Evolutionary conservation across 2,113 vertebrate genomes (phyloP).

Genomic region (Cyanistes caeruleus): DNA sequence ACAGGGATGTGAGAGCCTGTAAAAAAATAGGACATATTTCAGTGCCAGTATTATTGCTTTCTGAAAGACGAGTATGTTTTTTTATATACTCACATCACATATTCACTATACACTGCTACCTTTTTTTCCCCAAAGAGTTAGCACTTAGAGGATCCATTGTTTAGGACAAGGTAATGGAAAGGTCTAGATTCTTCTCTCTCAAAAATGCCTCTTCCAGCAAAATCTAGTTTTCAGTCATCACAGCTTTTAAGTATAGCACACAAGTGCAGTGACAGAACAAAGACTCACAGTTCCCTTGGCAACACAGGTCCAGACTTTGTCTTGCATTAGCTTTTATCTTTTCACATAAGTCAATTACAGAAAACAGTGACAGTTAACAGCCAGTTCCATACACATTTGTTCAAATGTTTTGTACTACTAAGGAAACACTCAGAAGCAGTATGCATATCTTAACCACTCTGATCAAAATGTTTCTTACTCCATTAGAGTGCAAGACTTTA

Average conservation of each 20-base stretch:
- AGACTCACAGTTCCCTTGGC: neutral
- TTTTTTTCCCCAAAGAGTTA: neutral
- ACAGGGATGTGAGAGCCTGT: neutral
- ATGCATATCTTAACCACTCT: neutral
- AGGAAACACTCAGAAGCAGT: neutral
- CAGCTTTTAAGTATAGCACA: neutral
- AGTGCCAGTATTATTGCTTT: neutral
- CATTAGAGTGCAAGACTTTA: neutral
- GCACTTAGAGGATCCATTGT: neutral
- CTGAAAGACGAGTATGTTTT: neutral
- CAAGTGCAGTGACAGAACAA: neutral
- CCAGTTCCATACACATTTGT: neutral
- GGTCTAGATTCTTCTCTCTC: neutral
- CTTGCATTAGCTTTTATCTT: neutral
- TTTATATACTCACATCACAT: neutral
- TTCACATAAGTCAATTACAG: neutral
- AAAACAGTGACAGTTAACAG: neutral
- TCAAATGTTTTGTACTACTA: neutral
- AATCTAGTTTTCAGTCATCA: neutral
- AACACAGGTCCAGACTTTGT: neutral
- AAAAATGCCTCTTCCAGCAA: neutral
- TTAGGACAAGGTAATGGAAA: neutral
- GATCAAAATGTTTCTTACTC: neutral
- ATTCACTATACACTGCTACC: neutral
- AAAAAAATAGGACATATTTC: neutral